phyloP scores from a whole-genome alignment of 2,888 invertebrate species.

The Drosophila anceps region DNA sequence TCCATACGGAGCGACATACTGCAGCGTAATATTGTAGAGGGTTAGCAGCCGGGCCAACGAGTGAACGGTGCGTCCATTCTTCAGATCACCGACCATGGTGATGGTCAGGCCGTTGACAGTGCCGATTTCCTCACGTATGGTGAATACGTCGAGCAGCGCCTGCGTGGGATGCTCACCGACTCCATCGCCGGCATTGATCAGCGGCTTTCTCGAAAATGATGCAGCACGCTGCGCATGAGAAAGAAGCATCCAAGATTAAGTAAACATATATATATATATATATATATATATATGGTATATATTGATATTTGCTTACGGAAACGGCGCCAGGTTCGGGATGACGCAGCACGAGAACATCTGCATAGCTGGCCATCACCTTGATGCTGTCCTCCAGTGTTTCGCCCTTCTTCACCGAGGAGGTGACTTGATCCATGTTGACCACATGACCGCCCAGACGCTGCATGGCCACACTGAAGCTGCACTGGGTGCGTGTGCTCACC shows the following conservation, averaged over 20 bases:
- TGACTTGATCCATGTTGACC: slow-evolving; percentile 94
- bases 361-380: slow-evolving; percentile 95
- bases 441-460: slow-evolving; percentile 97
- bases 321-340: slow-evolving; percentile 98
- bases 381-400: slow-evolving; percentile 97
- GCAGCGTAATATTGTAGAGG: slow-evolving; percentile 95
- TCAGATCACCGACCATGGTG: slow-evolving; percentile 99
- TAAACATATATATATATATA: neutral
- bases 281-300: too few relatives aligned
- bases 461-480: slow-evolving; percentile 99
- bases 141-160: slow-evolving; percentile 98
- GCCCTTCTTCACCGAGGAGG: slow-evolving; percentile 98
- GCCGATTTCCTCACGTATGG: slow-evolving; percentile 99
- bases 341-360: slow-evolving; percentile 96
- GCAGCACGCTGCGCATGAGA: slow-evolving; percentile 89
- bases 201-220: slow-evolving; percentile 92
- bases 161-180: slow-evolving; percentile 99
- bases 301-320: slow-evolving; percentile 87
- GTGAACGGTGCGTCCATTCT: slow-evolving; percentile 99
- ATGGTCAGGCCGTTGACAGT: slow-evolving; percentile 99
- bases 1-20: slow-evolving; percentile 95
- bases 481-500: slow-evolving; percentile 97
- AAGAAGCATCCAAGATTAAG: neutral
- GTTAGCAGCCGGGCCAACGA: slow-evolving; percentile 97
- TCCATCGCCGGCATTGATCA: slow-evolving; percentile 99